phyloP scores from a whole-genome alignment of 64 coral and sea anemone species.

The Platygyra sinensis region DNA sequence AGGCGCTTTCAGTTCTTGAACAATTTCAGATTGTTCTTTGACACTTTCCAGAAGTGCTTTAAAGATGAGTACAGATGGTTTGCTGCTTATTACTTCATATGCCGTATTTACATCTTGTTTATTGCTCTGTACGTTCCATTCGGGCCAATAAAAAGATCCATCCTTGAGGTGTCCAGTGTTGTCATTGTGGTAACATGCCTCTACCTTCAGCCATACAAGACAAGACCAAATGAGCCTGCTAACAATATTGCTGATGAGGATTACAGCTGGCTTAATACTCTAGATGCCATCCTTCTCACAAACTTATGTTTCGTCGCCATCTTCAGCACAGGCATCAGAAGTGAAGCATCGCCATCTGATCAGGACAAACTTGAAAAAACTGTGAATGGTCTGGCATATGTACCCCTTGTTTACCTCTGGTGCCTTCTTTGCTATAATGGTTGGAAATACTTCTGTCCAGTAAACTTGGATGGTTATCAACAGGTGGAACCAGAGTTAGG shows the following conservation, averaged over 20 bases:
- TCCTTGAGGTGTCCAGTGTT: conserved; percentile 14
- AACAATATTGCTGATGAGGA: neutral
- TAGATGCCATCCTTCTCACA: conserved; percentile 46
- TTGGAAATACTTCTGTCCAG: neutral
- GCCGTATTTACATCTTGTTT: conserved; percentile 60
- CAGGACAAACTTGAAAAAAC: neutral
- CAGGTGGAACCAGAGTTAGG: neutral
- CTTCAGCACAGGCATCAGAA: conserved; percentile 31
- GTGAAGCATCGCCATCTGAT: neutral
- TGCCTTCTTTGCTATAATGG: conserved; percentile 9
- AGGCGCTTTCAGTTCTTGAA: neutral
- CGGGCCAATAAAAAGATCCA: conserved; percentile 23
- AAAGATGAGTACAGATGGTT: conserved; percentile 46
- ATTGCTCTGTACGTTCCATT: conserved; percentile 8
- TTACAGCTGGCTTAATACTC: conserved; percentile 37
- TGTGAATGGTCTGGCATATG: conserved; percentile 24
- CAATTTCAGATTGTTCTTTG: conserved; percentile 34
- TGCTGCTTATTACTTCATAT: conserved; percentile 74
- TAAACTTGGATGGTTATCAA: neutral
- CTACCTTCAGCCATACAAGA: conserved; percentile 51
- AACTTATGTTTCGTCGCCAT: conserved; percentile 22
- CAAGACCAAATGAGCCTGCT: neutral
- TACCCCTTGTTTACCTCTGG: conserved; percentile 49
- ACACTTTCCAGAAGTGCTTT: conserved; percentile 72
- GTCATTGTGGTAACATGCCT: conserved; percentile 16